phyloP scores from a whole-genome alignment of 2,888 invertebrate species.

The Autographa gamma region DNA sequence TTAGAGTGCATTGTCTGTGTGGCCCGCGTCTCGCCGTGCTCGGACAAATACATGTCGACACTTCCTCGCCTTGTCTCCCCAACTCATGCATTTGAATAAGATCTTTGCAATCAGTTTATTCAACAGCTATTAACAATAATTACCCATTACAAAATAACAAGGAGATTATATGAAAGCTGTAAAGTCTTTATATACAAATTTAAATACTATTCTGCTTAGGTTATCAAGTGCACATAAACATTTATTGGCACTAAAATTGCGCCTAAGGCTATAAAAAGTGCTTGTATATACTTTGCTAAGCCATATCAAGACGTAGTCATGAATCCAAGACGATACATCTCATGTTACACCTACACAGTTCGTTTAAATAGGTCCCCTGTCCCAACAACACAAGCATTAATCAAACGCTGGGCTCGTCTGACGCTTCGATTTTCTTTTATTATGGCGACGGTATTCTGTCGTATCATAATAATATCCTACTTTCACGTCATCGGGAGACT shows the following conservation, averaged over 20 bases:
- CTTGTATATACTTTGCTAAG: background rate
- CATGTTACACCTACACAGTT: slow-evolving; percentile 47
- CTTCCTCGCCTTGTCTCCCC: slow-evolving; percentile 51
- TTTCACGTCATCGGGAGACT: slow-evolving; percentile 77
- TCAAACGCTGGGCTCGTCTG: slow-evolving; percentile 47
- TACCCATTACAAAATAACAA: background rate
- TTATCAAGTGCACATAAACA: background rate
- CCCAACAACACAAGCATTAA: slow-evolving; percentile 49
- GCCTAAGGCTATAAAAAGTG: slow-evolving; percentile 1
- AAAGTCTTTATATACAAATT: background rate
- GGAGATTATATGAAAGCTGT: background rate
- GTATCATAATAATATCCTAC: slow-evolving; percentile 81
- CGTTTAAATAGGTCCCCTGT: slow-evolving; percentile 50
- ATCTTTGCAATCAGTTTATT: slow-evolving; percentile 17
- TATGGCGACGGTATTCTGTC: slow-evolving; percentile 62
- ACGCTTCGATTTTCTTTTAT: slow-evolving; percentile 58
- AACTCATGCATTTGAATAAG: slow-evolving; percentile 23
- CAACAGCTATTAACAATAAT: background rate
- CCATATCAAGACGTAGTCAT: background rate
- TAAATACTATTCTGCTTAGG: background rate
- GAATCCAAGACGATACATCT: slow-evolving; percentile 22
- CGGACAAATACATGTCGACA: slow-evolving; percentile 54
- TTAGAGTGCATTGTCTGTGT: slow-evolving; percentile 78
- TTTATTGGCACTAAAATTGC: background rate
- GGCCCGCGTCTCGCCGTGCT: slow-evolving; percentile 61